Base-by-base conservation (phyloP, 2,797 vertebrate species). In the Neosilurus mollespiculum region DNA sequence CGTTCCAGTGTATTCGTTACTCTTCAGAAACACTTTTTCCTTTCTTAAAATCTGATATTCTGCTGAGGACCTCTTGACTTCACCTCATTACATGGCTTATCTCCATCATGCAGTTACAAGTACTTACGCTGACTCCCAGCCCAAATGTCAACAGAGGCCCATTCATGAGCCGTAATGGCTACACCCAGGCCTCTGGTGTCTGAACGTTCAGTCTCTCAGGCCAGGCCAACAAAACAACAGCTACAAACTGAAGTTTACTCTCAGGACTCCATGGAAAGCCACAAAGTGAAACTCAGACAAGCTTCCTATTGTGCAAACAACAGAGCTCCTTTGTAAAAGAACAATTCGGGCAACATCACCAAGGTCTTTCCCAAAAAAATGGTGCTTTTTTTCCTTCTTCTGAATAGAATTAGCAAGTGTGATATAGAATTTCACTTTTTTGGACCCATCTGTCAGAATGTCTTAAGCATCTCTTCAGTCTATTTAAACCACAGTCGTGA, bases 401-500 rank as follows among this genome's bases (percentile, higher is more conserved):
- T 84, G 88, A 94, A 91, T 91, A 88, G 90, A 90, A 92, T 92
- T 92, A 92, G 92, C 92, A 91, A 91, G 90, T 85, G 85, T 87
- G 51, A 90, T 92, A 88, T 93, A 87, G 85, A 30, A 87, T 94
- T 94, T 93, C 91, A 84, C 78, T 83, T 85, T 89, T 86, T 86
- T 88, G 90, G 89, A 92, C 90, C 20, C 86, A 91, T 93, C 91
- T 93, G 91, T 94, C 91, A 92, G 85, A 91, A 87, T 91, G 90
- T 91, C 89, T 92, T 89, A 91, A 88, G 87, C 89, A 87, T 90
- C 85, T 61, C 87, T 81, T 71, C 82, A 69, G 91, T 89, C 89
- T 51, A 92, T 88, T 85, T 84, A 90, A 94, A 87, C 85, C 62
- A 7, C 18, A 81, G 88, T 86, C 85, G 81, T 81, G 80, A 89